Percentiles rank a stretch among this genome's conserved stretches.
Conservation (phyloP, 2,113 vertebrate species). For the Cyphotilapia sp. region DNA sequence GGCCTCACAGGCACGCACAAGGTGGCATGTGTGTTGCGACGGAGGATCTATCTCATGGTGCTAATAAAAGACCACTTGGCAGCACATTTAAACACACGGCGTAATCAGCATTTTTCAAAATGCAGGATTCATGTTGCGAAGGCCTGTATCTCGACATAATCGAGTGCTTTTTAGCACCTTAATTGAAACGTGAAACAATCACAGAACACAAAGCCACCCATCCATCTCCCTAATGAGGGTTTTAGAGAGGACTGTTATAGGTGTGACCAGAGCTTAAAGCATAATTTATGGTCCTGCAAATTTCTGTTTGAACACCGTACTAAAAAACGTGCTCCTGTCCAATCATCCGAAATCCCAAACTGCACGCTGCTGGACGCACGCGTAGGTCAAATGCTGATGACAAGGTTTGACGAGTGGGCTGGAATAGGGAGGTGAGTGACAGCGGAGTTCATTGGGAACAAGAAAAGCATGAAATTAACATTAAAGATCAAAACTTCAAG, state of each 20-base stretch:
- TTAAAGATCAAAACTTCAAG: background rate
- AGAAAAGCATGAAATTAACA: background rate
- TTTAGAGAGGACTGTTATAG: background rate
- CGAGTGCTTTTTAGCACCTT: background rate
- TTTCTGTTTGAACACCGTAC: background rate
- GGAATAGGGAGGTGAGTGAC: background rate
- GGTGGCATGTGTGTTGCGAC: background rate
- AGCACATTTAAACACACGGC: background rate
- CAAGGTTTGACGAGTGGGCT: background rate
- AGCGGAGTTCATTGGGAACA: background rate
- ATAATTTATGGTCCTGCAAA: background rate
- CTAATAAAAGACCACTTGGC: background rate
- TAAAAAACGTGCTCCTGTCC: background rate
- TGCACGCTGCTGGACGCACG: background rate
- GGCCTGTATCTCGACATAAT: background rate
- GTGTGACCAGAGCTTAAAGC: background rate
- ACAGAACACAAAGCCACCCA: background rate
- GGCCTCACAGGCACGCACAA: background rate
- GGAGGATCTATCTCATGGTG: background rate
- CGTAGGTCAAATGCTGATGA: background rate
- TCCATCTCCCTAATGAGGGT: background rate
- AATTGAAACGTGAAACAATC: background rate
- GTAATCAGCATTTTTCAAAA: background rate
- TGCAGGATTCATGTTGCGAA: background rate
- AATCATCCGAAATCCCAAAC: background rate